Conservation (phyloP, 2,797 vertebrate genomes). For the Selene dorsalis region DNA sequence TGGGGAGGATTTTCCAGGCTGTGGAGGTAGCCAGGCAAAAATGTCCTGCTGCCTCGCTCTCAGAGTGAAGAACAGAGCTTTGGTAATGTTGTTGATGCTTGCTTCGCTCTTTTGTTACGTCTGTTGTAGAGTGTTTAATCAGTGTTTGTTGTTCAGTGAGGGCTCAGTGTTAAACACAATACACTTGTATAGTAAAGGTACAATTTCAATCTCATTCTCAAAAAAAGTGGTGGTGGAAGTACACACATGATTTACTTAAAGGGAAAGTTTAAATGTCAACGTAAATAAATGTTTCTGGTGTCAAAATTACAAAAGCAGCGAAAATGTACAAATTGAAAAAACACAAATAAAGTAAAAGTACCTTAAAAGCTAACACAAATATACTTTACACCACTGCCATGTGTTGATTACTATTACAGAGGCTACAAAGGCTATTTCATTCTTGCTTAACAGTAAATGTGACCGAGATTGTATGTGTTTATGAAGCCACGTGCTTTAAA, state of each 20-base stretch:
- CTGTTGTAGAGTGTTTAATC: slow-evolving; percentile 58
- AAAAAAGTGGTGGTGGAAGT: background rate
- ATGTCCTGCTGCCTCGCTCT: slow-evolving; percentile 66
- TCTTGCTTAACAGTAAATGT: slow-evolving; percentile 18
- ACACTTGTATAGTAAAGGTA: slow-evolving; percentile 21
- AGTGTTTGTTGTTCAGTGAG: slow-evolving; percentile 28
- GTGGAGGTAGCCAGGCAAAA: slow-evolving; percentile 73
- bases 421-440: slow-evolving; percentile 33
- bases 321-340: background rate
- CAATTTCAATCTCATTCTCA: background rate
- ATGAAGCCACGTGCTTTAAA: too few species aligned
- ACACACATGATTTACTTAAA: background rate
- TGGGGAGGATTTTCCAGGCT: slow-evolving; percentile 79
- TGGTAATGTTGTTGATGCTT: slow-evolving; percentile 41
- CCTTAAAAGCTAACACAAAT: background rate
- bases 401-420: slow-evolving; percentile 14
- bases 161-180: slow-evolving; percentile 26
- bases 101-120: slow-evolving; percentile 51
- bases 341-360: background rate
- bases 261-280: background rate
- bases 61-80: slow-evolving; percentile 44
- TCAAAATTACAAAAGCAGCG: background rate
- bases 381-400: slow-evolving; percentile 5
- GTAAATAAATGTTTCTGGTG: background rate
- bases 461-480: slow-evolving; percentile 39